phyloP scores from a whole-genome alignment of 2,113 vertebrate species.

The Catharus minimus region DNA sequence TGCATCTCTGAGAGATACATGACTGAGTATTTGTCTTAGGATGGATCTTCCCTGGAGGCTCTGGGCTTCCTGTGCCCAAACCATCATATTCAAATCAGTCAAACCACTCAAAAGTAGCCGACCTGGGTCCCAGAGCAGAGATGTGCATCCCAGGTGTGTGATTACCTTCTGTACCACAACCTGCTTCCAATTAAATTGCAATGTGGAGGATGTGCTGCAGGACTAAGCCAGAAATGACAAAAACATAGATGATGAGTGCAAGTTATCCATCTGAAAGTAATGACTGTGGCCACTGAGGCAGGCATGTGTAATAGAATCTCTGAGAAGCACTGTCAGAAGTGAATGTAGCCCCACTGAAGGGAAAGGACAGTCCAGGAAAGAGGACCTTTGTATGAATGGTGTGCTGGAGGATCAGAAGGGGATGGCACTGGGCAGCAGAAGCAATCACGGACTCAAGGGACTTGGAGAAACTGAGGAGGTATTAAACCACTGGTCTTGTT shows the following conservation, averaged over 20 bases:
- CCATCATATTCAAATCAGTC: neutral
- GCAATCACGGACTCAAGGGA: neutral
- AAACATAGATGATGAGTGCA: neutral
- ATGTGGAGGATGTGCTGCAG: conserved; percentile 11
- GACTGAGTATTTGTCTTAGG: neutral
- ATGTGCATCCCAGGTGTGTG: neutral
- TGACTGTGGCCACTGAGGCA: neutral
- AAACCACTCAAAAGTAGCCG: neutral
- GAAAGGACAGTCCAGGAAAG: neutral
- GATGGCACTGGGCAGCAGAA: neutral
- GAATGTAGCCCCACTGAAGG: neutral
- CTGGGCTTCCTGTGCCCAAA: neutral
- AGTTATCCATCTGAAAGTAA: neutral
- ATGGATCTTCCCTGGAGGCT: neutral
- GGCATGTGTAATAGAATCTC: neutral
- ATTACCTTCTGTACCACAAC: neutral
- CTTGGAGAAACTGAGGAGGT: neutral
- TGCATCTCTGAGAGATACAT: neutral
- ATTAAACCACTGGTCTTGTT: neutral
- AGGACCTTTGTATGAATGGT: neutral
- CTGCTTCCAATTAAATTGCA: conserved; percentile 44
- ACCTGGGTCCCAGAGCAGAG: neutral
- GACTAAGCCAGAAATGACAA: conserved; percentile 21
- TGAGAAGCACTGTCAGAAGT: neutral
- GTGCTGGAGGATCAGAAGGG: neutral